Percentiles rank a stretch among this genome's conserved stretches.
Evolutionary conservation across 2,797 vertebrate species (phyloP).

Genomic region (Dipus sagitta): DNA sequence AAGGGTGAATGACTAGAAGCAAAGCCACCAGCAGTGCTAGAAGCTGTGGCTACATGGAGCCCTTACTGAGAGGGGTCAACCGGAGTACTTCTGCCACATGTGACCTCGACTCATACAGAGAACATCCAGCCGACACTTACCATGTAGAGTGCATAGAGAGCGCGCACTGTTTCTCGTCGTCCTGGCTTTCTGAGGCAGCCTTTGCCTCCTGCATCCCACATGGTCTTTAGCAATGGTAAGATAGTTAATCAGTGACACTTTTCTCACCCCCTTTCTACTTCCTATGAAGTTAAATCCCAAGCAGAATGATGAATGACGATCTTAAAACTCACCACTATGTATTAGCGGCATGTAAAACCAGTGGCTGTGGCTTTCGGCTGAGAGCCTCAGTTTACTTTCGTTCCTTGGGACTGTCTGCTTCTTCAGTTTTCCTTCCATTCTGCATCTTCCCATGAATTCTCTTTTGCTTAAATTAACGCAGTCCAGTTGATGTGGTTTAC

Average conservation of each 20-base stretch:
- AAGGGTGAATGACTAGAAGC: background rate
- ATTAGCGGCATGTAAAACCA: background rate
- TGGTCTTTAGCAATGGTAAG: background rate
- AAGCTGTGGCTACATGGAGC: background rate
- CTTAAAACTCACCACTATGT: background rate
- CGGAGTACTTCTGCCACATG: too few relatives aligned
- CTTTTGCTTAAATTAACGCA: background rate
- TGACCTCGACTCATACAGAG: background rate
- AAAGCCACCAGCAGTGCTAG: background rate
- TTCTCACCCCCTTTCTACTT: background rate
- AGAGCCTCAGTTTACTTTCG: background rate
- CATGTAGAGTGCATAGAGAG: too few relatives aligned
- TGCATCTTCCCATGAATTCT: background rate
- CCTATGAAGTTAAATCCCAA: constrained; percentile 1
- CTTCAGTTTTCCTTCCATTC: background rate
- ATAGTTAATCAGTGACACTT: background rate
- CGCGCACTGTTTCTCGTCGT: background rate
- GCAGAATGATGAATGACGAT: background rate
- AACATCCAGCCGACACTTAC: background rate
- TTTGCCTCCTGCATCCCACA: background rate
- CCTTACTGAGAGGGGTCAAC: background rate
- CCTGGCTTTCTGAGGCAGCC: background rate
- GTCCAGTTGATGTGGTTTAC: background rate
- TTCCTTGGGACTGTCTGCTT: background rate
- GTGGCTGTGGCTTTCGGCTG: background rate